A percentile compares a stretch with the other conserved stretches of the same genome.
These are phyloP conservation scores for Choristoneura rosaceana DNA, from an alignment of 2,888 invertebrate genomes.

Conservation along the genomic window DNA sequence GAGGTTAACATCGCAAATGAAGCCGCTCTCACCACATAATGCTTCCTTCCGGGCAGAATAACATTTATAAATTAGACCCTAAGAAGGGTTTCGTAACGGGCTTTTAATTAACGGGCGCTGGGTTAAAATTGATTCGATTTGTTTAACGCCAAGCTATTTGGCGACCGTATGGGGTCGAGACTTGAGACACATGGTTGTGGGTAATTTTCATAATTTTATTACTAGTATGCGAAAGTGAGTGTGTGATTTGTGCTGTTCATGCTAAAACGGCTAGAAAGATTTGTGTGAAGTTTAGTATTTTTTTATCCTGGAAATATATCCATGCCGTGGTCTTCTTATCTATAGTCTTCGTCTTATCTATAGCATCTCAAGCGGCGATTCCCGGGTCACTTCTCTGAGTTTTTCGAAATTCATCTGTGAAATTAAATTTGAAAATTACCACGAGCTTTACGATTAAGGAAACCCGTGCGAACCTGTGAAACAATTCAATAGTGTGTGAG, in stretches of 20 bases:
- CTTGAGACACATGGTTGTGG: slow-evolving; percentile 47
- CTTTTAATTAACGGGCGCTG: slow-evolving; percentile 66
- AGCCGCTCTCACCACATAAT: slow-evolving; percentile 36
- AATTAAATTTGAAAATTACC: not conserved
- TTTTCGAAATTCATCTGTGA: not conserved
- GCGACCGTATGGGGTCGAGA: slow-evolving; percentile 50
- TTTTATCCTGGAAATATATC: no score
- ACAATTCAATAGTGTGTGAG: no score
- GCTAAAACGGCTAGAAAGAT: no score
- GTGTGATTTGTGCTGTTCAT: no score
- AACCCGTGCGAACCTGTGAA: no score
- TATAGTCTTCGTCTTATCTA: no score
- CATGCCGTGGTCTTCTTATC: no score
- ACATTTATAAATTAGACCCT: slow-evolving; percentile 58
- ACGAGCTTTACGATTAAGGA: no score
- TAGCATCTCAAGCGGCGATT: not conserved
- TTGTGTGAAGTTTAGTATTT: no score
- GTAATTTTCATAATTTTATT: not conserved
- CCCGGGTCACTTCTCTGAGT: not conserved
- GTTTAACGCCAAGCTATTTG: slow-evolving; percentile 62
- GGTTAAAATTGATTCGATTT: slow-evolving; percentile 65
- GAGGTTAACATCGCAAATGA: slow-evolving; percentile 38
- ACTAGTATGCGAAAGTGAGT: not conserved
- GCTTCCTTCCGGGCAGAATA: slow-evolving; percentile 48
- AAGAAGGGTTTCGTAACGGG: slow-evolving; percentile 51